These are phyloP conservation scores for Protonibea diacanthus DNA, from an alignment of 2,797 vertebrate species.

Conservation along the genomic window DNA sequence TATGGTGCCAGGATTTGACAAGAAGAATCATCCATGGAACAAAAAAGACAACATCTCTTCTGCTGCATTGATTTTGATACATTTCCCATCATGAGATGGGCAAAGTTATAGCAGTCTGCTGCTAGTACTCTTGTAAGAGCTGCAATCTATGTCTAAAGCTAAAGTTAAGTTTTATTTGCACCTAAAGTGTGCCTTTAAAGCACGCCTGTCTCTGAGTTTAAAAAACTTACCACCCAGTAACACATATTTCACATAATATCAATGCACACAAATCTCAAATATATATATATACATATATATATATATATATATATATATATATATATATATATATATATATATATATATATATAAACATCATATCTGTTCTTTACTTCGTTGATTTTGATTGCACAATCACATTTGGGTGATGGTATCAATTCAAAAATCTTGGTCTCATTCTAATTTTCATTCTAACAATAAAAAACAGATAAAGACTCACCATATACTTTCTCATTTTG, in stretches of 20 bases:
- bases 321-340: too few species aligned
- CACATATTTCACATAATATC: too few species aligned
- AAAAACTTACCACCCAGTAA: background rate
- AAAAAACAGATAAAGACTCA: background rate
- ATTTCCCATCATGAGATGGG: background rate
- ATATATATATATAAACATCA: background rate
- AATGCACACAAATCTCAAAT: too few species aligned
- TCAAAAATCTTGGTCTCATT: background rate
- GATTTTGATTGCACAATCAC: background rate
- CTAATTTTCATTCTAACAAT: background rate
- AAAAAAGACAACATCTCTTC: background rate
- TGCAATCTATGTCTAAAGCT: background rate
- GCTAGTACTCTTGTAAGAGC: background rate
- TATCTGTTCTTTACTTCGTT: background rate
- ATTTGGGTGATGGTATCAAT: background rate
- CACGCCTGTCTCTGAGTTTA: background rate
- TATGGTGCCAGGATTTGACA: background rate
- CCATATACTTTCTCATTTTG: conserved; percentile 18
- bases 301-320: too few species aligned
- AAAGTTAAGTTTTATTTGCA: background rate
- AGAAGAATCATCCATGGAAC: background rate
- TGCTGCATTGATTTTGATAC: background rate
- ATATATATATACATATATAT: too few species aligned
- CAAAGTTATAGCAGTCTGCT: background rate
- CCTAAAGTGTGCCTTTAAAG: background rate